Evolutionary conservation across 2,888 invertebrate genomes (phyloP).

Genomic region (Drosophila peninsularis): DNA sequence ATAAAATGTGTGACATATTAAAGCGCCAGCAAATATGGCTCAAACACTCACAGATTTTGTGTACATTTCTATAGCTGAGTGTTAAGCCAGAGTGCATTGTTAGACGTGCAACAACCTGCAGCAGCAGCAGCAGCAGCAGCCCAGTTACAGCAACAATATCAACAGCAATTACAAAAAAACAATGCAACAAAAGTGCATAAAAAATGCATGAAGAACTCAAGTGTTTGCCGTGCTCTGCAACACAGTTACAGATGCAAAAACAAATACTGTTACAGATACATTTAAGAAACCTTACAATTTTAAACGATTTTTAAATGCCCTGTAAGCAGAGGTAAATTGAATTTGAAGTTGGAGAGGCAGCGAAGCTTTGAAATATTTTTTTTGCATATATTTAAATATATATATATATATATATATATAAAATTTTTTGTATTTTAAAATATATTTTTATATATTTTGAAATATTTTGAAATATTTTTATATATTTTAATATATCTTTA

Average conservation of each 20-base stretch:
- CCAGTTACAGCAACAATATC: constrained; percentile 43
- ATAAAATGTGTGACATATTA: constrained; percentile 44
- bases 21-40: constrained; percentile 31
- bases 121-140: constrained; percentile 58
- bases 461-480: neutral
- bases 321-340: neutral
- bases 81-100: constrained; percentile 71
- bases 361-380: neutral
- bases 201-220: constrained; percentile 74
- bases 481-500: too few species aligned
- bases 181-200: constrained; percentile 43
- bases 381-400: too few species aligned
- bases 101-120: constrained; percentile 74
- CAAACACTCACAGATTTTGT: constrained; percentile 8
- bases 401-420: too few species aligned
- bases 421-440: neutral
- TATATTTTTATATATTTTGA: too few species aligned
- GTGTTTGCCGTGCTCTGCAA: constrained; percentile 50
- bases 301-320: constrained; percentile 2
- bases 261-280: constrained; percentile 36
- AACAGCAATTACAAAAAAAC: constrained; percentile 59
- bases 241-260: constrained; percentile 34
- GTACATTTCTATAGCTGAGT: constrained; percentile 28
- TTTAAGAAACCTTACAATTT: neutral
- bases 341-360: too few species aligned